Evolutionary conservation across 2,113 vertebrate genomes (phyloP).

Genomic region (Rhabdomys dilectus): DNA sequence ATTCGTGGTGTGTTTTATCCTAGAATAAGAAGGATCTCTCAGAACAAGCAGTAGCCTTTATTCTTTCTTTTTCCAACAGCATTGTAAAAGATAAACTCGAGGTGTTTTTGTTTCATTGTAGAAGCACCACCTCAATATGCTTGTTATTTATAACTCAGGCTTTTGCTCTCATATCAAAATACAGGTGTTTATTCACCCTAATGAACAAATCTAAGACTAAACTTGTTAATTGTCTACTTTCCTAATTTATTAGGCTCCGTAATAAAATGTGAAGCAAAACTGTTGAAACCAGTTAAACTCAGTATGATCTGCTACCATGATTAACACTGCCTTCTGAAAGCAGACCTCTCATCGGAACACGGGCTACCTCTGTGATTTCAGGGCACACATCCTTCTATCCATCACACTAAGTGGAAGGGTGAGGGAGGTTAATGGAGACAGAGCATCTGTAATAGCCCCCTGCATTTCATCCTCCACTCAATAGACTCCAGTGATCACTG

Average conservation of each 20-base stretch:
- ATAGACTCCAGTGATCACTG: conserved; percentile 28
- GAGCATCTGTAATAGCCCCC: conserved; percentile 65
- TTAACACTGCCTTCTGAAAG: conserved; percentile 63
- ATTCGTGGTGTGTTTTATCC: not conserved
- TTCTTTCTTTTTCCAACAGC: conserved; percentile 14
- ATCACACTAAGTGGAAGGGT: conserved; percentile 78
- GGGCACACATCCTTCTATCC: conserved; percentile 69
- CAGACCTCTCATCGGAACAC: not conserved
- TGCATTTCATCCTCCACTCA: conserved; percentile 72
- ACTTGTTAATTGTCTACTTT: conserved; percentile 16
- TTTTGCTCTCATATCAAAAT: conserved; percentile 12
- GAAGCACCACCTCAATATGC: not conserved
- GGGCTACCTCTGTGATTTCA: conserved; percentile 12
- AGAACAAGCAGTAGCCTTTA: not conserved
- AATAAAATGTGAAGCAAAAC: conserved; percentile 63
- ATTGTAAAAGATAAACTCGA: not conserved
- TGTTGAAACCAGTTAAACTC: conserved; percentile 48
- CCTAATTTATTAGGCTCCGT: conserved; percentile 45
- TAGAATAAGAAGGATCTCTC: not conserved
- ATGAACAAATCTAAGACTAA: conserved; percentile 46
- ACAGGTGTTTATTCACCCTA: conserved; percentile 3
- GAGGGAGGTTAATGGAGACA: conserved; percentile 77
- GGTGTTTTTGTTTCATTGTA: conserved; percentile 33
- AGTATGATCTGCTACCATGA: conserved; percentile 56
- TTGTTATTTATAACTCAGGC: not conserved